phyloP scores from a whole-genome alignment of 2,797 vertebrate genomes.

The Mormyrus proboscirostris region DNA sequence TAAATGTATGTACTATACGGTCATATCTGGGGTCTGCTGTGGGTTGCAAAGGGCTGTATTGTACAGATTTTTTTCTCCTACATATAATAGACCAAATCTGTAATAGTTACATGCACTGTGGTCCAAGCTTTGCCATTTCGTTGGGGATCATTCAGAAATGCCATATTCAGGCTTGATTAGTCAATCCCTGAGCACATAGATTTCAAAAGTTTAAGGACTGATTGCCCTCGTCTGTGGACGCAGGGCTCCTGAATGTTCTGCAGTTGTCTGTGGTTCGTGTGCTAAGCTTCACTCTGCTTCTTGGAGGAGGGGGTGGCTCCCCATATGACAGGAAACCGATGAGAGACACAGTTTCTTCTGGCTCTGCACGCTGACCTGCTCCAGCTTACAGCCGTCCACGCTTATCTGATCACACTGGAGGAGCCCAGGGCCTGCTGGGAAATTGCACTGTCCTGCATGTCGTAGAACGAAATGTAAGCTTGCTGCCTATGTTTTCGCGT shows the following conservation, averaged over 20 bases:
- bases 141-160: conserved; percentile 15
- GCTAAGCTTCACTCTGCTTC: conserved; percentile 6
- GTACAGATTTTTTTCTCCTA: conserved; percentile 39
- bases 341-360: conserved; percentile 18
- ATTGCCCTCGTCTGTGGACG: conserved; percentile 18
- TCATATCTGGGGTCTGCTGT: conserved; percentile 4
- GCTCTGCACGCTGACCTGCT: neutral
- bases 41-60: conserved; percentile 26
- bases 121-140: conserved; percentile 33
- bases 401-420: conserved; percentile 37
- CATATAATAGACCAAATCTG: conserved; percentile 46
- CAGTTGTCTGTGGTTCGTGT: conserved; percentile 16
- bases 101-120: conserved; percentile 38
- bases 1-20: conserved; percentile 18
- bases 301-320: neutral
- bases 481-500: conserved; percentile 3
- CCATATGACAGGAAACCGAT: conserved; percentile 18
- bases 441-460: conserved; percentile 67
- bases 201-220: conserved; percentile 25
- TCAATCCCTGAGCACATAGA: conserved; percentile 33
- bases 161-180: conserved; percentile 20
- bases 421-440: conserved; percentile 45
- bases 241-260: conserved; percentile 25
- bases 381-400: conserved; percentile 38
- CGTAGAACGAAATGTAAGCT: conserved; percentile 40